Evolutionary conservation across 2,797 vertebrate species (phyloP), one percentile per base, ranked within the genome.

Genomic region (Pangasius sanitwongsei): DNA sequence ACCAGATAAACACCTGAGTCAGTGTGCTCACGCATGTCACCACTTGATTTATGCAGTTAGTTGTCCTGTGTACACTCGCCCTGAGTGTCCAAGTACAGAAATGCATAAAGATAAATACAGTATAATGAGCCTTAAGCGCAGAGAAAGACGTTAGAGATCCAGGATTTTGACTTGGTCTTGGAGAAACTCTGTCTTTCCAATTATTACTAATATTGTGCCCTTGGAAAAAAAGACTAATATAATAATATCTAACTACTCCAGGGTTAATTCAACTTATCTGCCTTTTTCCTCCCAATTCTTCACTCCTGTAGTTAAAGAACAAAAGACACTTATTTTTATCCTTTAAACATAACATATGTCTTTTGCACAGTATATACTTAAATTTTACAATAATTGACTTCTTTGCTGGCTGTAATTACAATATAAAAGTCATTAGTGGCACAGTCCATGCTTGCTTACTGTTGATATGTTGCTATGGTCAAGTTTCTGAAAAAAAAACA

Each of bases 1-100:
- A 97, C 97, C 96, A 97, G 95, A 97, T 96, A 95, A 97, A 97
- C 97, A 98, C 97, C 97, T 97, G 97, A 94, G 96, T 97, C 93
- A 93, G 88, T 88, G 86, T n/a, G 69, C 59, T 92, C 91, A 91
- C 78, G 57, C n/a, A 57, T 31, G 15, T 89, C 84, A 75, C 16
- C 78, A 81, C 93, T 84, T 89, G 89, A 93, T 93, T 94, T 94
- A 94, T 94, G 91, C 94, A 92, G 92, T 93, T 94, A 94, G 93
- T 90, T 87, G 90, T 89, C 88, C 92, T 93, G 92, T 95, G 93
- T 95, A 95, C 94, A 95, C 93, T 90, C 93, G 90, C 89, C 89
- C 92, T 90, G 86, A 93, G 94, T 93, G 94, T 93, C 93, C 91
- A 92, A 65, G 83, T 89, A 91, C 87, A 89, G 94, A 94, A 94